phyloP scores from a whole-genome alignment of 2,113 vertebrate genomes.

The Laterallus jamaicensis region DNA sequence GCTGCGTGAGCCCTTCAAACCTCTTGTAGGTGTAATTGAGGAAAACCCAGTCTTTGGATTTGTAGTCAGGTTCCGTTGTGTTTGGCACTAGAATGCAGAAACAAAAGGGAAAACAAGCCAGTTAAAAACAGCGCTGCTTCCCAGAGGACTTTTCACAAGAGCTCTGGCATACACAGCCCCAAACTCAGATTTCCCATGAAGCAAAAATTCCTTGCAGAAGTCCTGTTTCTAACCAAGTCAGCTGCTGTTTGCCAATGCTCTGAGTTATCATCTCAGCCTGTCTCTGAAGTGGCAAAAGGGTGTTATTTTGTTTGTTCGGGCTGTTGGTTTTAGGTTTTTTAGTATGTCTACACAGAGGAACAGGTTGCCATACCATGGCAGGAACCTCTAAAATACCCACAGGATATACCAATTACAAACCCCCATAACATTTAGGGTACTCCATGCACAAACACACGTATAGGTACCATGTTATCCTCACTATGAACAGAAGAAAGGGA shows the following conservation, averaged over 20 bases:
- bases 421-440: fast-evolving
- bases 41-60: slow-evolving; percentile 99
- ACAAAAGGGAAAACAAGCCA: neutral
- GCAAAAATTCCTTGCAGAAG: neutral
- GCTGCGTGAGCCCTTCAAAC: slow-evolving; percentile 95
- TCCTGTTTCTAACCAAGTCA: neutral
- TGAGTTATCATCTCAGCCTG: neutral
- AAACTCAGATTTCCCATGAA: neutral
- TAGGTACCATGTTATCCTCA: neutral
- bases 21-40: slow-evolving; percentile 99
- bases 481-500: neutral
- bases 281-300: neutral
- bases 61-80: slow-evolving; percentile 93
- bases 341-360: neutral
- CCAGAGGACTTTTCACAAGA: neutral
- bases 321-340: neutral
- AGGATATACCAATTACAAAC: neutral
- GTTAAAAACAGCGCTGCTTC: neutral
- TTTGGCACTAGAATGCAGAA: slow-evolving; percentile 82
- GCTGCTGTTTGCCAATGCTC: neutral
- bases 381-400: neutral
- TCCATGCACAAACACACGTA: neutral
- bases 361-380: neutral
- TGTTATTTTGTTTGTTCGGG: neutral
- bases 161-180: neutral